Base-by-base conservation (phyloP, 2,797 vertebrate species). In the Hapalemur alaotrensis region DNA sequence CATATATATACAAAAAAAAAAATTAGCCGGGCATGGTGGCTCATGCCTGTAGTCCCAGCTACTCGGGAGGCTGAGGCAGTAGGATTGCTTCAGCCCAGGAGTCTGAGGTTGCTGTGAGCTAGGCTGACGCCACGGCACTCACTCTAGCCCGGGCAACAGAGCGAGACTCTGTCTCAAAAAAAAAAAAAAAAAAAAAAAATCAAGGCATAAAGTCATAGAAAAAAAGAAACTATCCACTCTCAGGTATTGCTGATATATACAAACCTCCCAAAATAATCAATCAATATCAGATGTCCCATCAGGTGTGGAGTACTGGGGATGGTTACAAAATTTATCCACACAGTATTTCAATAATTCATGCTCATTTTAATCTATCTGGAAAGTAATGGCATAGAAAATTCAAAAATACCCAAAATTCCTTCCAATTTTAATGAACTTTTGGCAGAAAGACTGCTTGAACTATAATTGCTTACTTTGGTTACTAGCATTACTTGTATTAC, bases 361-460 rank as follows among this genome's bases (percentile, higher is more conserved):
- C 79, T 87, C 57, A 80, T 92, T 88, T 95, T 73, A 92, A 82
- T 81, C 54, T 72, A 41, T 81, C 48, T 91, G n/a, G 72, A 95
- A 91, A 93, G 50, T 41, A 96, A 86, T 25, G 35, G 4, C 57
- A 67, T 83, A 52, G 57, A 54, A 70, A 84, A 93, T 84, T 82
- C 2, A 88, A 63, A 93, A 87, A 48, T 18, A 82, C 5, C 10
- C n/a, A 65, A 92, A 95, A 95, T 83, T 57, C 65, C 46, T 90
- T 86, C 89, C 80, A 87, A 92, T 81, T 90, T 91, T 84, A 94
- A 90, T 85, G n/a, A 95, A 93, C n/a, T 87, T 95, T 38, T 88
- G 48, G 35, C 43, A 94, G 73, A 93, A 91, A 95, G 67, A 92
- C 50, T 89, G 54, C n/a, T 65, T 82, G 61, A 85, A 75, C 63